Percentiles rank a stretch among this genome's conserved stretches.
These are phyloP conservation scores for Nesidiocoris tenuis DNA, from an alignment of 2,888 invertebrate genomes.

Conservation along the genomic window DNA sequence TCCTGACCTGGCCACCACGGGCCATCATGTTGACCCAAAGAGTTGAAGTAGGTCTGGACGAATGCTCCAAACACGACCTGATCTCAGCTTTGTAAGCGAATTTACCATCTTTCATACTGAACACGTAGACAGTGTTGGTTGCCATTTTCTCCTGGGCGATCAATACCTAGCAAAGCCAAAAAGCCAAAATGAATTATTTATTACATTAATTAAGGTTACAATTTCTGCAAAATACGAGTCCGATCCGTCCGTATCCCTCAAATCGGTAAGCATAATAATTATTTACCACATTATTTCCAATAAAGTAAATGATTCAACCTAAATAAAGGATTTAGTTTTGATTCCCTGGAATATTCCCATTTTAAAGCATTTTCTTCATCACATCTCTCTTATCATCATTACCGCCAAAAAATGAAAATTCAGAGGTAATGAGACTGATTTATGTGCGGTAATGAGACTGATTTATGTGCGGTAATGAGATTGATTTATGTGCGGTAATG, in stretches of 20 bases:
- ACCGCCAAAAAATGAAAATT: too few species aligned
- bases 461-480: too few species aligned
- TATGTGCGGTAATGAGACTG: too few species aligned
- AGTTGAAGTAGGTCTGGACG: constrained; percentile 87
- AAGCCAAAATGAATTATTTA: neutral
- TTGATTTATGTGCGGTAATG: too few species aligned
- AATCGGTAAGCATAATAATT: constrained; percentile 85
- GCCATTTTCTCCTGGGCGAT: constrained; percentile 99
- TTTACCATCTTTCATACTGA: constrained; percentile 99
- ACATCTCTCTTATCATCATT: too few species aligned
- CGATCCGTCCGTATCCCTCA: constrained; percentile 97
- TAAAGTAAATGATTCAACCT: too few species aligned
- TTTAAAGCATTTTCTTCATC: too few species aligned
- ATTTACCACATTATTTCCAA: too few species aligned
- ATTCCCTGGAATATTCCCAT: too few species aligned
- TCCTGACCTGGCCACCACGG: constrained; percentile 76
- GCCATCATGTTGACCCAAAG: constrained; percentile 99
- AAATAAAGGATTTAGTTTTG: too few species aligned
- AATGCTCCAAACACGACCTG: constrained; percentile 87
- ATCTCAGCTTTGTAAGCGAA: constrained; percentile 99
- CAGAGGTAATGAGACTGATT: too few species aligned
- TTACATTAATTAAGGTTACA: too few species aligned
- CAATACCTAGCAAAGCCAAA: constrained; percentile 62
- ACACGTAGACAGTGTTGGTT: constrained; percentile 99
- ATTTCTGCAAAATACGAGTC: constrained; percentile 98